Base-by-base conservation (phyloP, 2,888 invertebrate genomes). In the Cryptus viduatorius region DNA sequence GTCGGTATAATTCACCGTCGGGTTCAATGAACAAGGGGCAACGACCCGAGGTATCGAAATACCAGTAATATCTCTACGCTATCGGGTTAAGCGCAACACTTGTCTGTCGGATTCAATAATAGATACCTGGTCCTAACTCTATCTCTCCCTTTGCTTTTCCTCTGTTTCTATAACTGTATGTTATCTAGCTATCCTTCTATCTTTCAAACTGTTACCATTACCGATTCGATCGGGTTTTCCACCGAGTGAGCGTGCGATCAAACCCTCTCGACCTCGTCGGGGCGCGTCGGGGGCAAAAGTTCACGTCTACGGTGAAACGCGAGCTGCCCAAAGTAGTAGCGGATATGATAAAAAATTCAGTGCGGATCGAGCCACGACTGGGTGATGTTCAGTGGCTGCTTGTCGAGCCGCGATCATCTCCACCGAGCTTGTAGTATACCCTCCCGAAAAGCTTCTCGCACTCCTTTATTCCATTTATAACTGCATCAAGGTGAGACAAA, bases 291-390 rank as follows among this genome's bases (percentile, higher is more conserved):
- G 89, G 89, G 85, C 89, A 89, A 89, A 89, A 90, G 90, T 89
- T 90, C 90, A 89, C 87, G 86, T 84, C 86, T 88, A 75, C 79
- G 68, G 86, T 88, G 87, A 87, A 83, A 85, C 84, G 84, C 72
- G 79, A 68, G 61, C 59, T 65, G 44, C 73, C 68, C 59, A 59
- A 85, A 84, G 77, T 79, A 59, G 65, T 71, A 67, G 71, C 69
- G 53, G 79, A 72, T 48, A 16, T n/a, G 69, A 56, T 84, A 48
- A 84, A 83, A 81, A 84, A 81, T 84, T 84, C 84, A 84, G 31
- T 10, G 53, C 42, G 68, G 71, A 80, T 75, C 24, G 73, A 69
- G 73, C 65, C 46, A 61, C 37, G 53, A 53, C 7, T 44, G 67
- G 64, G 78, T 76, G 79, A 83, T 83, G 78, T 4, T 72, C 44